Percentiles rank a stretch among this genome's conserved stretches.
Conservation (phyloP, 2,797 vertebrate species). For the Sebastes matsubarae region DNA sequence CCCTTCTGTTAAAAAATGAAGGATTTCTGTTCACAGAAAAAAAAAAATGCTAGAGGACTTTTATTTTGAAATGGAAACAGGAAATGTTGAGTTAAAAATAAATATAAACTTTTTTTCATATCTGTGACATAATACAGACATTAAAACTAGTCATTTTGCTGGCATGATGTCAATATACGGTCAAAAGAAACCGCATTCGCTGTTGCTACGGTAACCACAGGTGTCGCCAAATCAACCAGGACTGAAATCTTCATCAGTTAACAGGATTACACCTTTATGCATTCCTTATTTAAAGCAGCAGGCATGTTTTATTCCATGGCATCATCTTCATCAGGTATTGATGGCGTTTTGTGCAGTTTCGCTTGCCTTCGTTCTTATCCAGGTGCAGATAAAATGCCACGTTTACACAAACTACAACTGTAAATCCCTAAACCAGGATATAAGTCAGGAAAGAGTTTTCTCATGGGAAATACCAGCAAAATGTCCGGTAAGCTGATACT, state of each 20-base stretch:
- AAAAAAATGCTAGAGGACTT: too few species aligned
- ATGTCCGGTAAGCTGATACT: not conserved
- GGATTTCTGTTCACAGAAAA: too few species aligned
- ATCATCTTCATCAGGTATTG: not conserved
- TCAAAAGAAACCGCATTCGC: not conserved
- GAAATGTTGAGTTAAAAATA: too few species aligned
- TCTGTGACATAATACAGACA: too few species aligned
- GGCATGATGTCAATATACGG: too few species aligned
- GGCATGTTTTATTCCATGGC: not conserved
- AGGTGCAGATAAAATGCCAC: not conserved
- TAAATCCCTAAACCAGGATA: not conserved
- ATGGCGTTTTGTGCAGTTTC: not conserved
- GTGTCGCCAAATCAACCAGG: too few species aligned
- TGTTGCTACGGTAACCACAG: not conserved
- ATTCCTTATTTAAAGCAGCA: not conserved
- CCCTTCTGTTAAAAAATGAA: too few species aligned
- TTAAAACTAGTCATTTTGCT: too few species aligned
- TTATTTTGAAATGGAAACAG: too few species aligned
- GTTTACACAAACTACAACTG: not conserved
- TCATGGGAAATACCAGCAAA: not conserved
- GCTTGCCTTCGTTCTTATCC: not conserved
- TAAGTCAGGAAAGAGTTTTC: not conserved
- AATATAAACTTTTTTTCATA: too few species aligned
- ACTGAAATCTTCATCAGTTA: not conserved
- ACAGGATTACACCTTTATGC: not conserved